A percentile compares a stretch with the other conserved stretches of the same genome.
phyloP scores from a whole-genome alignment of 2,888 invertebrate species.

The Tinea trinotella region DNA sequence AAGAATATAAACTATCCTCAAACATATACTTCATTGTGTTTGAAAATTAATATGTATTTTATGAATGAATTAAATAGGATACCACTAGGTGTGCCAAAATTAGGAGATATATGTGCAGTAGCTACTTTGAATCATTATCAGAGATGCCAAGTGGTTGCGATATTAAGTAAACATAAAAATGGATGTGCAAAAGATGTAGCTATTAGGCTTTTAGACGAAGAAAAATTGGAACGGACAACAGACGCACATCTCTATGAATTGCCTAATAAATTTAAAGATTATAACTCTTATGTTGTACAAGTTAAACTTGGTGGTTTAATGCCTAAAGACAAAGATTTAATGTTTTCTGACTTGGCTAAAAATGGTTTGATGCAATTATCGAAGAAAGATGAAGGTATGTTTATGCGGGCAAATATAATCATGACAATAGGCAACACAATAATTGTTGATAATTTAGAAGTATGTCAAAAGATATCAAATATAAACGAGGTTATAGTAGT shows the following conservation, averaged over 20 bases:
- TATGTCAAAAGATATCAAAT: conserved; percentile 64
- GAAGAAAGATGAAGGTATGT: conserved; percentile 42
- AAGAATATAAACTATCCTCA: conserved; percentile 39
- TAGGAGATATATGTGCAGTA: conserved; percentile 74
- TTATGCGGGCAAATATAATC: conserved; percentile 58
- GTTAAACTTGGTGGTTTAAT: conserved; percentile 46
- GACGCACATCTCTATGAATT: conserved; percentile 59
- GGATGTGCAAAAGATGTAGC: conserved; percentile 43
- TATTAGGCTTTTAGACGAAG: conserved; percentile 75
- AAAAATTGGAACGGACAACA: conserved; percentile 48
- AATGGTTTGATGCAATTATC: conserved; percentile 38
- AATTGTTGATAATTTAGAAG: conserved; percentile 76
- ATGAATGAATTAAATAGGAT: conserved; percentile 43
- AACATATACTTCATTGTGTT: conserved; percentile 39
- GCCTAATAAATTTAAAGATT: conserved; percentile 59
- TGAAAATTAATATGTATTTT: conserved; percentile 53
- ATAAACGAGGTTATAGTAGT: conserved; percentile 57
- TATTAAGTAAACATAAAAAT: conserved; percentile 38
- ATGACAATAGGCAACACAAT: conserved; percentile 74
- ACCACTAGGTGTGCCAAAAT: conserved; percentile 47
- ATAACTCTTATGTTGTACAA: conserved; percentile 53
- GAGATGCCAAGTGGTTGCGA: conserved; percentile 69
- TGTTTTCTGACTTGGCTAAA: conserved; percentile 46
- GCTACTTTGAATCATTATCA: conserved; percentile 58
- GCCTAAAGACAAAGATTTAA: conserved; percentile 53